These are phyloP conservation scores for Lepidocolaptes lacrymiger DNA, from an alignment of 2,797 vertebrate genomes.

Conservation along the genomic window DNA sequence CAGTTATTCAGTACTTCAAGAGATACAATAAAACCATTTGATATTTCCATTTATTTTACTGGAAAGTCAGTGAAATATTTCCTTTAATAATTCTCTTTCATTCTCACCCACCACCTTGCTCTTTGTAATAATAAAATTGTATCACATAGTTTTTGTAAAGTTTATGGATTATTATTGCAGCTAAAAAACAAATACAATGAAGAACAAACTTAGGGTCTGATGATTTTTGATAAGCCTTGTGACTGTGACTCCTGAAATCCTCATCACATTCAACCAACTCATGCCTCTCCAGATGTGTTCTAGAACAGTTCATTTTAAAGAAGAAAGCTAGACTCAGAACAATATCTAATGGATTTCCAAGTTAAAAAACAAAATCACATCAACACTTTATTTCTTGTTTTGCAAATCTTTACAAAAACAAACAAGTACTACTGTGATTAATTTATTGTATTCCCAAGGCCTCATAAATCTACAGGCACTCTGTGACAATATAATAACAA, in stretches of 20 bases:
- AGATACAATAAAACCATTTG: slow-evolving; percentile 59
- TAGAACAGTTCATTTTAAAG: slow-evolving; percentile 1
- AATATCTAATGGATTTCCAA: slow-evolving; percentile 24
- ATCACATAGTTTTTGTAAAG: slow-evolving; percentile 9
- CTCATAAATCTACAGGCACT: slow-evolving; percentile 65
- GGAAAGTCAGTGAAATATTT: neutral
- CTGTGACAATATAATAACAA: slow-evolving; percentile 59
- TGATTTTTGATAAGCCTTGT: neutral
- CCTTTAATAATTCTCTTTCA: slow-evolving; percentile 4
- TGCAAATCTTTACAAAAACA: slow-evolving; percentile 68
- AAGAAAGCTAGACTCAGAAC: neutral
- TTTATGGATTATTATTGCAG: neutral
- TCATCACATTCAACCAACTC: neutral
- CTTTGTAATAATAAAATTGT: neutral
- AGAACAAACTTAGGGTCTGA: neutral
- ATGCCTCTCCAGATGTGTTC: neutral
- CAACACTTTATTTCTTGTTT: slow-evolving; percentile 51
- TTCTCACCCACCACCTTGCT: neutral
- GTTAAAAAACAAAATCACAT: slow-evolving; percentile 36
- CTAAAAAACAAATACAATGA: neutral
- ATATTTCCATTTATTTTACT: slow-evolving; percentile 55
- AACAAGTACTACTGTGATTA: slow-evolving; percentile 70
- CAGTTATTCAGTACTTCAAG: slow-evolving; percentile 58
- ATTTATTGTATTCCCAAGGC: slow-evolving; percentile 69
- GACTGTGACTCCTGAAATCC: neutral